Conservation (phyloP, 2,113 vertebrate species). For the Capreolus pygargus region DNA sequence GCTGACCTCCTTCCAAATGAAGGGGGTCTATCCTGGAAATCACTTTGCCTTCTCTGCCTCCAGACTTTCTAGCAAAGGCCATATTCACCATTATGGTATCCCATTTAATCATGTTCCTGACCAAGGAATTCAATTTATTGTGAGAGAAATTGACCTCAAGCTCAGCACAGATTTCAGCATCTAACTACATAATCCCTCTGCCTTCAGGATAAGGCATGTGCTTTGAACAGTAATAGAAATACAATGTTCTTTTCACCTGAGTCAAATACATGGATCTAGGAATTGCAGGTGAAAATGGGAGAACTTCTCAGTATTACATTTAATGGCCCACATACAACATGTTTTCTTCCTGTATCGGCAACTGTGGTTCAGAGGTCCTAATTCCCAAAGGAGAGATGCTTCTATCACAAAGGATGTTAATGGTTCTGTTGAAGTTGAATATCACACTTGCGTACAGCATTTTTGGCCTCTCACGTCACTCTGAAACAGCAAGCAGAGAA, state of each 20-base stretch:
- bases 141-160: background rate
- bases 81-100: background rate
- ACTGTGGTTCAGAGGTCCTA: background rate
- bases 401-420: background rate
- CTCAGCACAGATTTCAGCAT: background rate
- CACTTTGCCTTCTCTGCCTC: background rate
- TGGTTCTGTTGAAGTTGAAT: background rate
- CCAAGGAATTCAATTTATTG: background rate
- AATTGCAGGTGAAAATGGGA: background rate
- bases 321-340: background rate
- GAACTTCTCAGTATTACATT: background rate
- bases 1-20: background rate
- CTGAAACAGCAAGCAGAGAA: background rate
- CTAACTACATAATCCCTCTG: background rate
- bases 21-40: background rate
- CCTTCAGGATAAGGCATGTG: background rate
- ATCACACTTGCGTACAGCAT: background rate
- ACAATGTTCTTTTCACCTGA: background rate
- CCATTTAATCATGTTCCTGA: background rate
- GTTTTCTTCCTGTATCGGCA: background rate
- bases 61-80: background rate
- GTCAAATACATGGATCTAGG: background rate
- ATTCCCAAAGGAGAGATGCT: background rate
- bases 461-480: background rate
- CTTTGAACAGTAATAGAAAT: background rate